Evolutionary conservation across 2,113 vertebrate species (phyloP).

Genomic region (Callospermophilus lateralis): DNA sequence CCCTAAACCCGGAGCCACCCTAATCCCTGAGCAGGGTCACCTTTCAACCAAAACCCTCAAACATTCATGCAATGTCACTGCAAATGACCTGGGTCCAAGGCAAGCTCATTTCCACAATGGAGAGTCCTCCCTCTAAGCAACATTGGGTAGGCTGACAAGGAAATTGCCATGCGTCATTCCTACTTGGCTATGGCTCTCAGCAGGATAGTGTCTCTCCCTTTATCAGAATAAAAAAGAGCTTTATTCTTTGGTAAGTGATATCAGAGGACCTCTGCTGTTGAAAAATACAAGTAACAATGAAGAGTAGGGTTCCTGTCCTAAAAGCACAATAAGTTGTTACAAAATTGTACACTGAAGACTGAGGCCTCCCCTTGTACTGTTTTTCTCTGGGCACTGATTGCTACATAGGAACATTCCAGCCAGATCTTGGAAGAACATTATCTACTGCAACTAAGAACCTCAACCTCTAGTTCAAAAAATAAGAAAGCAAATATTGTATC

Average conservation of each 20-base stretch:
- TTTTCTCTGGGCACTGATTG: not conserved
- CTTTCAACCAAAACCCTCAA: too few relatives aligned
- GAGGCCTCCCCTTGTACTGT: fast-evolving
- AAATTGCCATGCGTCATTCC: too few relatives aligned
- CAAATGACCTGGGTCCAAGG: too few relatives aligned
- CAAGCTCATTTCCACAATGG: too few relatives aligned
- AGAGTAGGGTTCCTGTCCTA: not conserved
- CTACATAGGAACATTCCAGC: not conserved
- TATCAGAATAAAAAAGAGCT: not conserved
- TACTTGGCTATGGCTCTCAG: too few relatives aligned
- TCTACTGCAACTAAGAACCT: not conserved
- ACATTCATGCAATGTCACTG: too few relatives aligned
- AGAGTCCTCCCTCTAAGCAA: too few relatives aligned
- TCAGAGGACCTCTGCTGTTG: not conserved
- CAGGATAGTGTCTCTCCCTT: not conserved
- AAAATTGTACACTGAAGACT: not conserved
- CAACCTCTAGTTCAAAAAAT: not conserved
- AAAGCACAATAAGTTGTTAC: not conserved
- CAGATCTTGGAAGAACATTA: not conserved
- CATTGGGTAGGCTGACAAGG: too few relatives aligned
- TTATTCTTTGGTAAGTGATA: not conserved
- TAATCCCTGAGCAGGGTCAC: too few relatives aligned
- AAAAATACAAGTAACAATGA: not conserved
- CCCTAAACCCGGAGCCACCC: too few relatives aligned
- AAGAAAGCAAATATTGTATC: not conserved